Evolutionary conservation across 2,113 vertebrate species (phyloP).

Genomic region (Gymnocephalus cernua): DNA sequence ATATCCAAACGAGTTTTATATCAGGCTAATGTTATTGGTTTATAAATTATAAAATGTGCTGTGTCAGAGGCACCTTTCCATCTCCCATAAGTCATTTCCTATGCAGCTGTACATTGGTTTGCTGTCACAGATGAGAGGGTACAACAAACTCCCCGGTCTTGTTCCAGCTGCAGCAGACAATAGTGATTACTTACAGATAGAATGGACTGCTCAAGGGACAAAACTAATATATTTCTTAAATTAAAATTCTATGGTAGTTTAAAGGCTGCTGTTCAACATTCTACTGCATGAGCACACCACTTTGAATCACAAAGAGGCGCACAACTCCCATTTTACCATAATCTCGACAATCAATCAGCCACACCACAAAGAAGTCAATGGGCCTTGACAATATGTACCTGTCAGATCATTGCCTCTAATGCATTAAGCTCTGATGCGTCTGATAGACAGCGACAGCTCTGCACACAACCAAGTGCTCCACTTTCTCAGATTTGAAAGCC

Average conservation of each 20-base stretch:
- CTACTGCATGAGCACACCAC: slow-evolving; percentile 38
- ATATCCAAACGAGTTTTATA: not conserved
- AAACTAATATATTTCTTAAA: slow-evolving; percentile 55
- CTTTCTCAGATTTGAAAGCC: slow-evolving; percentile 48
- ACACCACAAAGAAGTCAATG: slow-evolving; percentile 77
- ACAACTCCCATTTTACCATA: slow-evolving; percentile 62
- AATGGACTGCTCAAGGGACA: slow-evolving; percentile 40
- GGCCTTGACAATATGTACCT: slow-evolving; percentile 79
- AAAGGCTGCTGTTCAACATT: slow-evolving; percentile 40
- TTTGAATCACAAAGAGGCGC: slow-evolving; percentile 66
- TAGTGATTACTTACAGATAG: slow-evolving; percentile 55
- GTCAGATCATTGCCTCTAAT: slow-evolving; percentile 76
- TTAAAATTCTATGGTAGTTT: slow-evolving; percentile 65
- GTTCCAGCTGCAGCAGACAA: slow-evolving; percentile 36
- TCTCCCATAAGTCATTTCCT: slow-evolving; percentile 47
- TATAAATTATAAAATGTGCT: slow-evolving; percentile 49
- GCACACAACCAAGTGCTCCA: slow-evolving; percentile 20
- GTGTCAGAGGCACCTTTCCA: slow-evolving; percentile 50
- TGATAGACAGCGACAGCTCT: slow-evolving; percentile 63
- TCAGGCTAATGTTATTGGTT: slow-evolving; percentile 35
- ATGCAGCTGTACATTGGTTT: slow-evolving; percentile 33
- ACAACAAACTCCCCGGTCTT: slow-evolving; percentile 41
- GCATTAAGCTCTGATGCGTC: slow-evolving; percentile 63
- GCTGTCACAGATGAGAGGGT: slow-evolving; percentile 52
- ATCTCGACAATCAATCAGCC: slow-evolving; percentile 76